Evolutionary conservation across 2,113 vertebrate species (phyloP).

Genomic region (Phodopus roborovskii): DNA sequence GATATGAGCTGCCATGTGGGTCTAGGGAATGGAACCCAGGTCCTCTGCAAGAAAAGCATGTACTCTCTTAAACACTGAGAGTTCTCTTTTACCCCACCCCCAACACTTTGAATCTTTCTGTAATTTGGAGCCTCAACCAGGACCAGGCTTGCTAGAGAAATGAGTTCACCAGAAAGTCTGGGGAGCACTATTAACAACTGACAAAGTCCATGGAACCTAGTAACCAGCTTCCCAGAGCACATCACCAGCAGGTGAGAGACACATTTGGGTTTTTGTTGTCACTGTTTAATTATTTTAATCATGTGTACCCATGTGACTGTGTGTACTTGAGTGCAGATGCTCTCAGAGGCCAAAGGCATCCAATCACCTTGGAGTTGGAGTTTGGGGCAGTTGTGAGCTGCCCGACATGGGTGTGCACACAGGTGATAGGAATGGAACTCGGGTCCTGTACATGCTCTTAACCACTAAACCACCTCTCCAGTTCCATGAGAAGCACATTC

Average conservation of each 20-base stretch:
- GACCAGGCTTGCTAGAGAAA: background rate
- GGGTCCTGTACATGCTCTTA: background rate
- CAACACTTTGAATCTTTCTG: background rate
- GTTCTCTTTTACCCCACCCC: background rate
- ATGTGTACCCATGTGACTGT: too few species aligned
- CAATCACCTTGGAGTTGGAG: background rate
- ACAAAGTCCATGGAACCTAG: background rate
- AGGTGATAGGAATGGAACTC: background rate
- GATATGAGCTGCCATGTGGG: background rate
- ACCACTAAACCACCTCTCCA: background rate
- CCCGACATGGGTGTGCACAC: background rate
- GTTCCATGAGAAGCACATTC: background rate
- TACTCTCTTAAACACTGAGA: background rate
- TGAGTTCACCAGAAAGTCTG: background rate
- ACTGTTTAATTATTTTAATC: background rate
- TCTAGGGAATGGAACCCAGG: background rate
- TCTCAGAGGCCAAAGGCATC: background rate
- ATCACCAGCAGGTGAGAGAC: background rate
- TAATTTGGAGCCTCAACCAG: background rate
- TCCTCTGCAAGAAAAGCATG: background rate
- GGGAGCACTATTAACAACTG: background rate
- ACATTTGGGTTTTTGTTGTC: background rate
- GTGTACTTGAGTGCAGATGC: background rate
- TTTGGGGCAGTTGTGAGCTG: background rate
- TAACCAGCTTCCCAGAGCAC: background rate